phyloP scores from a whole-genome alignment of 2,888 invertebrate species.

The Rhimphoctona megacephalus region DNA sequence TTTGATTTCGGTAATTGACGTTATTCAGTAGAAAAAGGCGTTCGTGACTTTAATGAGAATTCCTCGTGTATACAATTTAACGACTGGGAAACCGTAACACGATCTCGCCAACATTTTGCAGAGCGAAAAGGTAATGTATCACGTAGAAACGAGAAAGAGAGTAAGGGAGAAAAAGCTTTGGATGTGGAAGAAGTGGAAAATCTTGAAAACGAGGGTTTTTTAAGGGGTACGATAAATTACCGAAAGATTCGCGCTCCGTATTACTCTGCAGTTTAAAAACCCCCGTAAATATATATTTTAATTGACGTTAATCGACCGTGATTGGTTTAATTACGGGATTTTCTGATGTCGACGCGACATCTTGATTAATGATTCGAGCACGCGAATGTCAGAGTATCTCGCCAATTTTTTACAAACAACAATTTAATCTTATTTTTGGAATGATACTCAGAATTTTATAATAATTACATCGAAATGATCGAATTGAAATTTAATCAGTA shows the following conservation, averaged over 20 bases:
- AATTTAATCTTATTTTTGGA: background rate
- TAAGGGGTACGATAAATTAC: constrained; percentile 69
- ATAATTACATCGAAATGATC: background rate
- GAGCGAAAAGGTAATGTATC: background rate
- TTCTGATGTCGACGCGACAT: constrained; percentile 30
- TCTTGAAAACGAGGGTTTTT: constrained; percentile 22
- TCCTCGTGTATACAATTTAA: constrained; percentile 27
- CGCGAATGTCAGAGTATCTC: background rate
- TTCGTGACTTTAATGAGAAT: constrained; percentile 10
- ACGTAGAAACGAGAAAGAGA: background rate
- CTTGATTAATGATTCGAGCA: background rate
- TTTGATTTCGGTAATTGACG: background rate
- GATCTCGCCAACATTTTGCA: constrained; percentile 25
- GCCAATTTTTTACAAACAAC: background rate
- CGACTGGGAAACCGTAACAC: constrained; percentile 44
- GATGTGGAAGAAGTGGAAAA: background rate
- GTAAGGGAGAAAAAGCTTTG: background rate
- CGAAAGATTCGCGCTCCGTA: constrained; percentile 4
- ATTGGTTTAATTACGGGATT: constrained; percentile 44
- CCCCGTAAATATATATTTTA: constrained; percentile 74
- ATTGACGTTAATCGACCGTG: constrained; percentile 74
- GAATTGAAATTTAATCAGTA: no score
- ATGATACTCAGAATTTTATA: background rate
- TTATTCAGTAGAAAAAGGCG: background rate
- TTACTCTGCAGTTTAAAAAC: constrained; percentile 8